Evolutionary conservation across 1,140 invertebrate genomes (phyloP).

Genomic region (Caenorhabditis remanei): DNA sequence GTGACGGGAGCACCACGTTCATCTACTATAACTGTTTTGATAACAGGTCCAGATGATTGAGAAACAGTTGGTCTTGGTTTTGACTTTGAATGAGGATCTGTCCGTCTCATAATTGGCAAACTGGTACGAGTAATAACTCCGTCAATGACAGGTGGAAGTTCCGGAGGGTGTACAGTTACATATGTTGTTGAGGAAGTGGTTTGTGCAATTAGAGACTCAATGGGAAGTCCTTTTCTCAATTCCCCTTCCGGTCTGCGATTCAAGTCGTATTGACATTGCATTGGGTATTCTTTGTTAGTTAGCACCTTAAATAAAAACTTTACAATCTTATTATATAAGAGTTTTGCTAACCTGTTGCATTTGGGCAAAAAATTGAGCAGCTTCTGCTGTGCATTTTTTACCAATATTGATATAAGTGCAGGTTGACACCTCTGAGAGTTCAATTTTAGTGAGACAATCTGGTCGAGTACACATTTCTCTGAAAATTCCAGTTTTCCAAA

Average conservation of each 20-base stretch:
- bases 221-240: conserved; percentile 25
- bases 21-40: conserved; percentile 23
- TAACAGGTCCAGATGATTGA: neutral
- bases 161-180: conserved; percentile 31
- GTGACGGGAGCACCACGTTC: neutral
- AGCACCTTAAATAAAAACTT: conserved; percentile 18
- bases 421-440: conserved; percentile 37
- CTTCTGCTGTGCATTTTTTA: conserved; percentile 32
- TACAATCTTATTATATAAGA: neutral
- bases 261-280: conserved; percentile 59
- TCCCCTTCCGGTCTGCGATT: neutral
- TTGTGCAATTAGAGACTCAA: neutral
- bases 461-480: conserved; percentile 57
- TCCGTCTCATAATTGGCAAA: conserved; percentile 22
- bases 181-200: conserved; percentile 43
- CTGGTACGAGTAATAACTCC: conserved; percentile 8
- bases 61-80: conserved; percentile 25
- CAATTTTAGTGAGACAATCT: conserved; percentile 50
- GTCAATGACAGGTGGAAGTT: neutral
- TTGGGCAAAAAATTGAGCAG: conserved; percentile 56
- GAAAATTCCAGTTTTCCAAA: neutral
- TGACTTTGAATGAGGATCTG: conserved; percentile 11
- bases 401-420: conserved; percentile 58
- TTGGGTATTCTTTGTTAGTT: conserved; percentile 60
- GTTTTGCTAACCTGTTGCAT: conserved; percentile 57